phyloP scores from a whole-genome alignment of 2,113 vertebrate genomes.

The Oxyruncus cristatus region DNA sequence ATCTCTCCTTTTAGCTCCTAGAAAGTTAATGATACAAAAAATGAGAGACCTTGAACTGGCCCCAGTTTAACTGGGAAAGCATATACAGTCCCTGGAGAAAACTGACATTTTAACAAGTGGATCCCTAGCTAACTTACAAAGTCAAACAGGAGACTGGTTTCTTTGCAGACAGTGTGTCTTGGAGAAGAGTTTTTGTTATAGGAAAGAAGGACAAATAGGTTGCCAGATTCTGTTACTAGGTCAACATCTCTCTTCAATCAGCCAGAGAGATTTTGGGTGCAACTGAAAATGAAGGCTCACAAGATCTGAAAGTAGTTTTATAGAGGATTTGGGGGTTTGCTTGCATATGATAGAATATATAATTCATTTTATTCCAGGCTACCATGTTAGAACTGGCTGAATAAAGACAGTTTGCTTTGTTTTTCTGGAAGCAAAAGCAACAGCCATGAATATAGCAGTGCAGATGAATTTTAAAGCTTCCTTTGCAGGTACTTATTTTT shows the following conservation, averaged over 20 bases:
- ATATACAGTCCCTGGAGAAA: not conserved
- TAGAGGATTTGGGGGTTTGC: not conserved
- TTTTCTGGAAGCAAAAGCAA: not conserved
- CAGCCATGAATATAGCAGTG: not conserved
- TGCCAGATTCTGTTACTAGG: not conserved
- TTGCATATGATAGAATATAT: not conserved
- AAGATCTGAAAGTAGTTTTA: not conserved
- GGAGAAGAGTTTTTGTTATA: not conserved
- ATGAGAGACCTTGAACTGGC: not conserved
- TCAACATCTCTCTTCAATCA: not conserved
- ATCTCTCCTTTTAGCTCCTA: not conserved
- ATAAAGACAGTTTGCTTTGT: not conserved
- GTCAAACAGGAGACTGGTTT: not conserved
- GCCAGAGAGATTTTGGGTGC: not conserved
- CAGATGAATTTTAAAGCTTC: not conserved
- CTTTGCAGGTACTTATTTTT: not conserved
- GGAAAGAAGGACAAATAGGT: not conserved
- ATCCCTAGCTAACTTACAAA: not conserved
- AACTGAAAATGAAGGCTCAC: not conserved
- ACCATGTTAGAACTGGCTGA: accelerated
- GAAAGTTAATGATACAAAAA: not conserved
- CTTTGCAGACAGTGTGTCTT: not conserved
- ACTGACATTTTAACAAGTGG: not conserved
- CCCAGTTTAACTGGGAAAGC: not conserved
- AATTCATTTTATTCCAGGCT: not conserved